Evolutionary conservation across 2,797 vertebrate species (phyloP), one percentile per base, ranked within the genome.

Genomic region (Champsocephalus gunnari): DNA sequence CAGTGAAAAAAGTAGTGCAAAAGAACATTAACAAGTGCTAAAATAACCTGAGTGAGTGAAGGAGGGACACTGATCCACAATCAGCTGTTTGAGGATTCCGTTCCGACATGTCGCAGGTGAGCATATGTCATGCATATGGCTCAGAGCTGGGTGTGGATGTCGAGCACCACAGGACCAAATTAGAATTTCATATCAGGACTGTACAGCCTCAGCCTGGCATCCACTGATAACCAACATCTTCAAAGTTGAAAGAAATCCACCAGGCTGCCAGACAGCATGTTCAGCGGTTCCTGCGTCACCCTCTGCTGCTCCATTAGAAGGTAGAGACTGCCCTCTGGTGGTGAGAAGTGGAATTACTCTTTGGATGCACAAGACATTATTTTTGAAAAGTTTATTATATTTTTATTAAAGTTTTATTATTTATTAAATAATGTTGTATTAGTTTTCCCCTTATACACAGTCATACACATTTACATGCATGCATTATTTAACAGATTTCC

Each of bases 241-340:
- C 72, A 84, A 88, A 88, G 77, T 82, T 86, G 67, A 90, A 75
- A 71, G 59, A 82, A 85, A 89, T 80, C 87, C 79, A 83, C 58
- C 13, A 72, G 77, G 66, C 78, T 78, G 77, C 70, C 62, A 76
- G 64, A 71, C 76, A 78, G 67, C 54, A 70, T 69, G 70, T 72
- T 81, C 81, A 84, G 71, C 81, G 69, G 56, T 55, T 81, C 5
- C 50, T 45, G 69, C 53, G 72, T 71, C 21, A 32, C 54, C 69
- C 59, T 82, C 51, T 14, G 12, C 49, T 66, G 56, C 8, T 8
- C 1, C n/a, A 45, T 77, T 44, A 34, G 2, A 70, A 50, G 60
- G 76, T 51, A 38, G 3, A 60, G 54, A 4, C 77, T 85, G 89
- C 91, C 90, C 88, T 81, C 94, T 82, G 63, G 90, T 92, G 94